Evolutionary conservation across 2,113 vertebrate species (phyloP).

Genomic region (Rattus rattus): DNA sequence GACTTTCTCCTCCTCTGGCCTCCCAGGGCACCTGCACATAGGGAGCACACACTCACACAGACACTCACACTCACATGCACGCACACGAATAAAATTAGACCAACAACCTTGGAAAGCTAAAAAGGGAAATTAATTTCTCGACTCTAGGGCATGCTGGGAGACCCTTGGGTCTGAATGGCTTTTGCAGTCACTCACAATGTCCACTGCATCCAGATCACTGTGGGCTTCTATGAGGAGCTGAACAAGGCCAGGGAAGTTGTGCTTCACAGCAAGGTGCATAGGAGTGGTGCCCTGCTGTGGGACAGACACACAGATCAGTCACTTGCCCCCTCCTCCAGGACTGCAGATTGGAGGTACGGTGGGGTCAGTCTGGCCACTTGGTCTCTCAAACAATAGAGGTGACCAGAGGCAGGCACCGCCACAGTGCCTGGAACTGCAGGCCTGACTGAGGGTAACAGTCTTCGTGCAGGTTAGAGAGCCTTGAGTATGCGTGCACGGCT

Average conservation of each 20-base stretch:
- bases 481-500: too few species aligned
- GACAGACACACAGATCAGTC: background rate
- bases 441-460: background rate
- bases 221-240: conserved; percentile 88
- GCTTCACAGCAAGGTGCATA: conserved; percentile 88
- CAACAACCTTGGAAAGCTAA: background rate
- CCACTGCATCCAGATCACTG: conserved; percentile 90
- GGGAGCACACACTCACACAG: background rate
- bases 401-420: background rate
- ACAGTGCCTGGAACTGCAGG: background rate
- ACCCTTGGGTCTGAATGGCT: background rate
- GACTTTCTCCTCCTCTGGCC: background rate
- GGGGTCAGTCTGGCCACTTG: background rate
- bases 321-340: background rate
- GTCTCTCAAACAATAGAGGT: background rate
- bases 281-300: conserved; percentile 89
- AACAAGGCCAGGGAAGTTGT: conserved; percentile 88
- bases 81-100: background rate
- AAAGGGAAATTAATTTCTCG: background rate
- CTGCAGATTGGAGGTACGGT: background rate
- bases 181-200: conserved; percentile 87
- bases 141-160: background rate
- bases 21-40: background rate
- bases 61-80: background rate
- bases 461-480: background rate